phyloP scores from a whole-genome alignment of 2,888 invertebrate genomes.

The Holacanthella duospinosa region DNA sequence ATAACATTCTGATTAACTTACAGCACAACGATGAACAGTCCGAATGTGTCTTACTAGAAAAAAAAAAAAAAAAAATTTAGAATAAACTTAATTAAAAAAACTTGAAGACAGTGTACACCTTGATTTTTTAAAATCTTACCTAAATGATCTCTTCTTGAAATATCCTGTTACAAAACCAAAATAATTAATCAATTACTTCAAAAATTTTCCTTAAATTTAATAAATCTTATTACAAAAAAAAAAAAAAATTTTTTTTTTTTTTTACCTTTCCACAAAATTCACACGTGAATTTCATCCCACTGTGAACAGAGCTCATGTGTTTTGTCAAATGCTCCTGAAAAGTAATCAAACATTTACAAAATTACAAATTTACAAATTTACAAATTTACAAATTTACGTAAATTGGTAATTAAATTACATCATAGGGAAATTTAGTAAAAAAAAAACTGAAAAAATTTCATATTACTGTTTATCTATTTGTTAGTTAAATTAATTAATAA shows the following conservation, averaged over 20 bases:
- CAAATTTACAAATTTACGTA: too few relatives aligned
- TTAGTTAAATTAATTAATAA: too few relatives aligned
- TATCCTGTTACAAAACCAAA: slow-evolving; percentile 17
- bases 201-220: not conserved
- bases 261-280: slow-evolving; percentile 30
- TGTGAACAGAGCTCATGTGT: slow-evolving; percentile 31
- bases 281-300: slow-evolving; percentile 31
- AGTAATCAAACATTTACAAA: not conserved
- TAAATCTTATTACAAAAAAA: too few relatives aligned
- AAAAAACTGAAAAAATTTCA: too few relatives aligned
- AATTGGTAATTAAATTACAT: too few relatives aligned
- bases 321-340: slow-evolving; percentile 32
- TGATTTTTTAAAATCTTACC: too few relatives aligned
- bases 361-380: not conserved
- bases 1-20: not conserved
- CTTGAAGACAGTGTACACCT: too few relatives aligned
- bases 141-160: slow-evolving; percentile 31
- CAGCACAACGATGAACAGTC: slow-evolving; percentile 27
- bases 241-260: too few relatives aligned
- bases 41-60: slow-evolving; percentile 34
- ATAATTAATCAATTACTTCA: not conserved
- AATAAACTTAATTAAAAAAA: too few relatives aligned
- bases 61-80: too few relatives aligned
- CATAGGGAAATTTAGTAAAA: too few relatives aligned
- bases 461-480: too few relatives aligned